Evolutionary conservation across 2,888 invertebrate genomes (phyloP), one percentile per base, ranked within the genome.

Genomic region (Toxonevra muliebris): DNA sequence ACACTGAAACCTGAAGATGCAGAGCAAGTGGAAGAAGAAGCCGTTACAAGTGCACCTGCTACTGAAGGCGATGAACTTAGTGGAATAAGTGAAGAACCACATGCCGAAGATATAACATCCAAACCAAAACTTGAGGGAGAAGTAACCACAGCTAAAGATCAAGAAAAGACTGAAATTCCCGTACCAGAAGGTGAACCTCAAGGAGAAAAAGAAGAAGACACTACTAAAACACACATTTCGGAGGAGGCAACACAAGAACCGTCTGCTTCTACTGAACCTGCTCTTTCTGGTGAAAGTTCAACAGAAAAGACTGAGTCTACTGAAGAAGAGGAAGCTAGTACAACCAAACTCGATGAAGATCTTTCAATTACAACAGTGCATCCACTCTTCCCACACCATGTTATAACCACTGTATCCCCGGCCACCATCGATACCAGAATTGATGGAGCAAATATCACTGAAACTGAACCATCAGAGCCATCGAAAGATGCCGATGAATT

Each of bases 321-420:
- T 0, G 70, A 66, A 59, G 69, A 69, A 65, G 65, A 71, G 57
- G 69, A 73, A 60, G 61, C 64, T 12, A 69, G 73, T 58, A 73
- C 72, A 58, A 74, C 72, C 64, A 71, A 65, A 45, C 66, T 71
- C 15, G 75, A 76, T 61, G 66, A 73, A 30, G 59, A 74, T 41
- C 61, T 76, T 50, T 58, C 68, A 55, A 61, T 71, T 52, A 75
- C 78, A n/a, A 75, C 82, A 52, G 45, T 69, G 15, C 82, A 82
- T 68, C 83, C 83, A 65, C 71, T 82, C 12, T 82, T 79, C 70
- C 65, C 74, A 65, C 74, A 77, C 41, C 71, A 70, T 48, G 53
- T 74, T 50, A 62, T 77, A 52, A 76, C 76, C 66, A 70, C 76
- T 45, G 60, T 75, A 68, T 69, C 74, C 70, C 42, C 64, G 17